phyloP scores from a whole-genome alignment of 92 coral and sea anemone species.

The Zoanthus gigantus region DNA sequence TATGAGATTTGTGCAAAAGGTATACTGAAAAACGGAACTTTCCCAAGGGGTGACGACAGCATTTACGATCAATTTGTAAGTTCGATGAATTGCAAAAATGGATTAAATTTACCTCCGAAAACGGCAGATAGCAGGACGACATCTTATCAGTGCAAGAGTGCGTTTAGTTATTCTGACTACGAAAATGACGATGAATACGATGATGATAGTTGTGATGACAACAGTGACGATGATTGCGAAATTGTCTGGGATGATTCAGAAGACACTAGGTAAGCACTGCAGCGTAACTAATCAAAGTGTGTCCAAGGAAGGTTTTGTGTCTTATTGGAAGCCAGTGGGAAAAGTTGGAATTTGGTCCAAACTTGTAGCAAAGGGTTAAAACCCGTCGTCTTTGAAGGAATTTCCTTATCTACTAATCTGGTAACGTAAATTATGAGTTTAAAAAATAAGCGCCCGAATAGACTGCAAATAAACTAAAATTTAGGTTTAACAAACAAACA shows the following conservation, averaged over 20 bases:
- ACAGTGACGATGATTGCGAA: background rate
- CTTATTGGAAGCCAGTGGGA: background rate
- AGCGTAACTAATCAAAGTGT: background rate
- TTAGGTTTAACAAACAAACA: background rate
- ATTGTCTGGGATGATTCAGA: conserved; percentile 13
- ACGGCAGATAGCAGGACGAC: background rate
- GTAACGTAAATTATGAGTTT: background rate
- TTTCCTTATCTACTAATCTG: background rate
- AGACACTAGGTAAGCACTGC: conserved; percentile 24
- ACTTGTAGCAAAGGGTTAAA: background rate
- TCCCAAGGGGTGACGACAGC: conserved; percentile 7
- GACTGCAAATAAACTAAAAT: background rate
- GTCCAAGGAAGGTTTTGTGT: background rate
- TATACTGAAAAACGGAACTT: background rate
- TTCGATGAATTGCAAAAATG: conserved; percentile 27
- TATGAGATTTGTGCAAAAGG: conserved; percentile 2
- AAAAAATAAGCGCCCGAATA: background rate
- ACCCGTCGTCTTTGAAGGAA: background rate
- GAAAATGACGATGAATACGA: conserved; percentile 14
- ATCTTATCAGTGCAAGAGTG: conserved; percentile 8
- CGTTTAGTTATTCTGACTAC: conserved; percentile 45
- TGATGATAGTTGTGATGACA: background rate
- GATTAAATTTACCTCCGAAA: background rate
- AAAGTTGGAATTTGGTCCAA: background rate
- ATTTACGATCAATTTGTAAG: conserved; percentile 32